Base-by-base conservation (phyloP, 2,113 vertebrate species). In the Balaenoptera acutorostrata region DNA sequence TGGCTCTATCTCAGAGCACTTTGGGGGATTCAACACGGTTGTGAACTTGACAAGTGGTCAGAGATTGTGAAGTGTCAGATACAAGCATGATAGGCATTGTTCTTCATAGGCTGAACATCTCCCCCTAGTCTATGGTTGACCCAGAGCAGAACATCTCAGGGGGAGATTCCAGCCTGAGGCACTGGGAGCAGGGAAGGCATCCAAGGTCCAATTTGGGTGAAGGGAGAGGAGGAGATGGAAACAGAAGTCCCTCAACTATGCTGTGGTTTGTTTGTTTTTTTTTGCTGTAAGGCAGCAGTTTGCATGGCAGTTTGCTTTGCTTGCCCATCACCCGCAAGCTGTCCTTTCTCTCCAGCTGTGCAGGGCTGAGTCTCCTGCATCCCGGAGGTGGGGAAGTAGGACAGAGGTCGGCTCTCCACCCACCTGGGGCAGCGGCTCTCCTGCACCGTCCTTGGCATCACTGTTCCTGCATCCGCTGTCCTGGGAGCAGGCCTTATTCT, bases 381-480 rank as follows among this genome's bases (percentile, higher is more conserved):
- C 61, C 25, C 0, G 11, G 61, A 63, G 61, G 27, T 25, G 61
- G 27, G 61, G 61, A 63, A 14, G 27, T 21, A 27, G 61, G 61
- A 63, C 27, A 10, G 59, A 61, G 59, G 20, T 25, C 31, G 13
- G 69, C 29, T 31, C 52, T 49, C 46, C n/a, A 2, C 9, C 17
- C 25, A 2, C 74, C 23, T 11, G 44, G 25, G 36, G 44, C 46
- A 66, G 36, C 8, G 14, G 1, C n/a, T 85, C 29, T 75, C 36
- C 39, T 11, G 17, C 31, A 11, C 14, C 7, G 0, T 72, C 21
- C 44, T 52, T 14, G 44, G n/a, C 81, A 20, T n/a, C 44, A 7
- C 17, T 3, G 14, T 57, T 57, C n/a, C 3, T 0, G 9, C 2
- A 2, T 17, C n/a, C 2, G 5, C 41, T 80, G 29, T 31, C 63